A percentile compares a stretch with the other conserved stretches of the same genome.
These are phyloP conservation scores for Platanista minor DNA, from an alignment of 2,113 vertebrate species.

Conservation along the genomic window DNA sequence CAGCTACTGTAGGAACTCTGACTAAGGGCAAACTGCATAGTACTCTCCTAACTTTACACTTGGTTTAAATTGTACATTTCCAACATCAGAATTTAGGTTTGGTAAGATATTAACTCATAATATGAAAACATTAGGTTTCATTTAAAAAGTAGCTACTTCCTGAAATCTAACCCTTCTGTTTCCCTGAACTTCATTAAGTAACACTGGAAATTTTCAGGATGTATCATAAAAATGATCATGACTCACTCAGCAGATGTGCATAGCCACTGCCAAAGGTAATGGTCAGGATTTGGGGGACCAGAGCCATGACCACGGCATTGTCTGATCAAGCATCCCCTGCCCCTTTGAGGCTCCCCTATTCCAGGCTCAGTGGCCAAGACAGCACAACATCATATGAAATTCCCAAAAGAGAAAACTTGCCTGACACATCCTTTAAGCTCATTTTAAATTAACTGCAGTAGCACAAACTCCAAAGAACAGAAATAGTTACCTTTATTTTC, in stretches of 20 bases:
- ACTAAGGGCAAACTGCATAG: background rate
- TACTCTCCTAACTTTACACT: background rate
- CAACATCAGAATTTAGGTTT: background rate
- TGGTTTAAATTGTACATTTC: background rate
- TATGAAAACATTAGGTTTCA: background rate
- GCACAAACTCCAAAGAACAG: background rate
- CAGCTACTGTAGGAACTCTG: background rate
- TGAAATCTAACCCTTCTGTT: constrained; percentile 9
- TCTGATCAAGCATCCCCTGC: background rate
- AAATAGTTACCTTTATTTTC: background rate
- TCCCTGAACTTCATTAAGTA: constrained; percentile 33
- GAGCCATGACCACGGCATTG: background rate
- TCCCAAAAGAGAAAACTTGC: background rate
- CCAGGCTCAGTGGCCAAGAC: background rate
- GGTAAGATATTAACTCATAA: background rate
- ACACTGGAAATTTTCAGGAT: constrained; percentile 36
- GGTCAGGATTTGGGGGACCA: background rate
- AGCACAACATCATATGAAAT: background rate
- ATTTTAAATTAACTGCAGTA: background rate
- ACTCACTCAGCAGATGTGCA: background rate
- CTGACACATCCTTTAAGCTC: background rate
- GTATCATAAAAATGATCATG: constrained; percentile 3
- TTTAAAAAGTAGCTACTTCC: constrained; percentile 34
- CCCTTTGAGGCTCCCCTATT: background rate
- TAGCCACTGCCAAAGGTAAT: background rate